Percentiles rank a stretch among this genome's conserved stretches.
Evolutionary conservation across 2,888 invertebrate genomes (phyloP).

Genomic region (Dromius quadrimaculatus): DNA sequence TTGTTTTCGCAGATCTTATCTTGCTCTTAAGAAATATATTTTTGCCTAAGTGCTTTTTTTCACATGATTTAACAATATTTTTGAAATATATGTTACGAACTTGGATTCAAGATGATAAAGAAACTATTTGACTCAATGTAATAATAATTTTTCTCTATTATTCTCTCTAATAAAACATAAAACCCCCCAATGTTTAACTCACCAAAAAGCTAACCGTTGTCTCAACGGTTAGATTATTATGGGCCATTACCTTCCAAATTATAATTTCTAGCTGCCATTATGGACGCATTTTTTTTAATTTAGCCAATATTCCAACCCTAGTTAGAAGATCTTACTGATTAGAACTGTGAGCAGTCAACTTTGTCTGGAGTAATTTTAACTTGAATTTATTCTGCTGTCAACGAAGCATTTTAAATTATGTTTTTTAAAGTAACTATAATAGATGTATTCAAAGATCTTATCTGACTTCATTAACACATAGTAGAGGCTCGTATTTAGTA

Average conservation of each 20-base stretch:
- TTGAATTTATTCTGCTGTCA: constrained; percentile 39
- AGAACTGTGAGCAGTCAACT: constrained; percentile 18
- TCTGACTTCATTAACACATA: constrained; percentile 40
- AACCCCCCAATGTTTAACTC: neutral
- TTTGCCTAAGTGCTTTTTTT: constrained; percentile 15
- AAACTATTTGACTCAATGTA: no score
- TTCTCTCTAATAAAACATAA: neutral
- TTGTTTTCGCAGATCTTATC: constrained; percentile 6
- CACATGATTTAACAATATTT: constrained; percentile 13
- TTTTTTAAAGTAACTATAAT: constrained; percentile 39
- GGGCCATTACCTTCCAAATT: constrained; percentile 40
- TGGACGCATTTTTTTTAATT: constrained; percentile 35
- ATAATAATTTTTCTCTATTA: constrained; percentile 25
- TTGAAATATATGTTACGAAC: no score
- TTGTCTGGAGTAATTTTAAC: constrained; percentile 14
- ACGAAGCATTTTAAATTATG: constrained; percentile 41
- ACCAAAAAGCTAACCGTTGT: constrained; percentile 6
- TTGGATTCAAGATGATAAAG: no score
- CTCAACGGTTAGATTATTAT: constrained; percentile 9
- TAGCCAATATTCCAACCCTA: constrained; percentile 32
- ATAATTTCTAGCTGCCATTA: constrained; percentile 7
- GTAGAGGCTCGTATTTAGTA: constrained; percentile 33
- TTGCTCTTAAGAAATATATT: neutral
- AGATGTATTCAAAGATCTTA: constrained; percentile 43
- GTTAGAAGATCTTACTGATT: constrained; percentile 44